Conservation (phyloP, 2,113 vertebrate species). For the Gobio gobio region DNA sequence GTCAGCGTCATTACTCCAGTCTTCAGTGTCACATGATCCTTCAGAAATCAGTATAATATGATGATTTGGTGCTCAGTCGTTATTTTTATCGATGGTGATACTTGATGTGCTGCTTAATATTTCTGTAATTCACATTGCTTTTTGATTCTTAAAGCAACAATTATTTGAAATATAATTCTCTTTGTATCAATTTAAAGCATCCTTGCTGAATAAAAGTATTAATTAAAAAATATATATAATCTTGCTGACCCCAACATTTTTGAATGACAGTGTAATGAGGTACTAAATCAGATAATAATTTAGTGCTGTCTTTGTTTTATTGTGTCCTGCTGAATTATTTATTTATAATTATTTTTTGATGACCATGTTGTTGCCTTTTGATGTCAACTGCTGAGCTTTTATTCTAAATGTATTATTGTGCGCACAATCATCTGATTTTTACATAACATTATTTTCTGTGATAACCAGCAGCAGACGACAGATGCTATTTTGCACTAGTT, state of each 20-base stretch:
- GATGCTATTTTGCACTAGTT: not conserved
- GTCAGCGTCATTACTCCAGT: not conserved
- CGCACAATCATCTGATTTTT: not conserved
- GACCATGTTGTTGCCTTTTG: no score
- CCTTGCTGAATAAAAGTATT: not conserved
- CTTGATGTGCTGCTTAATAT: not conserved
- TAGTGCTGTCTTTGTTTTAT: not conserved
- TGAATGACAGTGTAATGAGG: not conserved
- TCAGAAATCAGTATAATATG: not conserved
- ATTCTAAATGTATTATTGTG: not conserved
- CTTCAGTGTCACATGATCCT: not conserved
- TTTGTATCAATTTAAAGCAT: not conserved
- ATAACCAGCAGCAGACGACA: not conserved
- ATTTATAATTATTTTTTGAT: no score
- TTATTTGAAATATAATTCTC: not conserved
- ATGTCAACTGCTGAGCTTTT: not conserved
- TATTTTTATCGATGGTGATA: not conserved
- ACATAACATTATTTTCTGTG: not conserved
- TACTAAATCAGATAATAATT: not conserved
- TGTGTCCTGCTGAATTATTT: not conserved
- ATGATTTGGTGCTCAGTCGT: not conserved
- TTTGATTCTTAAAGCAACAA: not conserved
- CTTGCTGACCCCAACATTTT: not conserved
- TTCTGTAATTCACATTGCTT: not conserved
- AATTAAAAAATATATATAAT: not conserved